Conservation (phyloP, 2,797 vertebrate species). For the Columba guinea region DNA sequence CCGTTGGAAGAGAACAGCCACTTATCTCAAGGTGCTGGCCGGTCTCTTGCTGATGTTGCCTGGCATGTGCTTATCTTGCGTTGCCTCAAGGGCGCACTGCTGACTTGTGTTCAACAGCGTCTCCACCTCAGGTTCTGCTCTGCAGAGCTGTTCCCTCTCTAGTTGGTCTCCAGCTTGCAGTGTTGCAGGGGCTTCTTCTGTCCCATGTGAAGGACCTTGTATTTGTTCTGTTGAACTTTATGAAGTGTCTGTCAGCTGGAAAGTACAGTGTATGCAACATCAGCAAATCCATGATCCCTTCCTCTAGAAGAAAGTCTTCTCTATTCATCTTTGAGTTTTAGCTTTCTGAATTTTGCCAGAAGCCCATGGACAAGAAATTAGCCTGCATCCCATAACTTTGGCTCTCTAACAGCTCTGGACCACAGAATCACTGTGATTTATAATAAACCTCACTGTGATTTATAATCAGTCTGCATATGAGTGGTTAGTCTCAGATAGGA, state of each 20-base stretch:
- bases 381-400: neutral
- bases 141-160: neutral
- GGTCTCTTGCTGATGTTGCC: neutral
- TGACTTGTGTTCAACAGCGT: neutral
- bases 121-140: neutral
- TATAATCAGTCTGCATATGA: neutral
- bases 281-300: neutral
- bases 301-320: neutral
- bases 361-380: neutral
- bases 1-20: neutral
- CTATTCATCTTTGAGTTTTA: neutral
- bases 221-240: neutral
- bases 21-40: neutral
- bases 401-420: neutral
- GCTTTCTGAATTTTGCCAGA: neutral
- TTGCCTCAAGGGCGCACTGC: slow-evolving; percentile 64
- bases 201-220: neutral
- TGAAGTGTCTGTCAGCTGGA: neutral
- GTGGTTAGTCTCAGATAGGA: neutral
- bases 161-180: neutral
- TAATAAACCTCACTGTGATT: neutral
- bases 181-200: neutral
- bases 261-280: neutral
- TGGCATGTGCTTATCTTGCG: neutral
- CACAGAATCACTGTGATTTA: neutral